Evolutionary conservation across 2,888 invertebrate species (phyloP), one percentile per base, ranked within the genome.

Genomic region (Cheilosia grossa): DNA sequence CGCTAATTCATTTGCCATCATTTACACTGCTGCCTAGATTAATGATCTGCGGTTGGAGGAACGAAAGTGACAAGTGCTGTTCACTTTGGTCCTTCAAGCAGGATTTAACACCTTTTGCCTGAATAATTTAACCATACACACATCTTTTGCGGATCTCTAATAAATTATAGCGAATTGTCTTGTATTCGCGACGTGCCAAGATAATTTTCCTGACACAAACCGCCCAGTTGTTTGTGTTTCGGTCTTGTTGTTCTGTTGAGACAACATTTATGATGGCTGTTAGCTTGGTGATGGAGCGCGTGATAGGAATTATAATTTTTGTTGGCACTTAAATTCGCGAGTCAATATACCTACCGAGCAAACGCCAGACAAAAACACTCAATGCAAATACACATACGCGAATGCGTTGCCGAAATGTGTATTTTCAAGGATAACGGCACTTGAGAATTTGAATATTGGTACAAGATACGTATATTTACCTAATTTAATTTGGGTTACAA

Each of bases 281-380:
- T 59, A 33, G 27, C n/a, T 30, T 5, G n/a, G 47, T 61, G 47
- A 27, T 44, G 17, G 27, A 44, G 61, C 47, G 61, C 61, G 61
- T 61, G 61, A 61, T 44, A 9, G 17, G 47, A 47, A 47, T 47
- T 27, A 47, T 7, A 44, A 61, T 30, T 54, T 47, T 47, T 47
- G 44, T 47, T 24, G 21, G 24, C 15, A 59, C 59, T 42, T 40
- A 59, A 59, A 24, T 59, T 40, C 40, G n/a, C 24, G n/a, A 42
- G 59, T 58, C 58, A 58, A 58, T 33, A 33, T 5, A 10, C 4
- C 4, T 5, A 10, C 4, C 4, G 51, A 51, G 21, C 15, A 51
- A 51, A 24, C 13, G 24, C 21, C 24, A 27, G 51, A 51, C 51
- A 51, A 51, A 6, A 21, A 49, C 9, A 21, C 21, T 21, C 4